Evolutionary conservation across 2,797 vertebrate species (phyloP).

Genomic region (Tadarida brasiliensis): DNA sequence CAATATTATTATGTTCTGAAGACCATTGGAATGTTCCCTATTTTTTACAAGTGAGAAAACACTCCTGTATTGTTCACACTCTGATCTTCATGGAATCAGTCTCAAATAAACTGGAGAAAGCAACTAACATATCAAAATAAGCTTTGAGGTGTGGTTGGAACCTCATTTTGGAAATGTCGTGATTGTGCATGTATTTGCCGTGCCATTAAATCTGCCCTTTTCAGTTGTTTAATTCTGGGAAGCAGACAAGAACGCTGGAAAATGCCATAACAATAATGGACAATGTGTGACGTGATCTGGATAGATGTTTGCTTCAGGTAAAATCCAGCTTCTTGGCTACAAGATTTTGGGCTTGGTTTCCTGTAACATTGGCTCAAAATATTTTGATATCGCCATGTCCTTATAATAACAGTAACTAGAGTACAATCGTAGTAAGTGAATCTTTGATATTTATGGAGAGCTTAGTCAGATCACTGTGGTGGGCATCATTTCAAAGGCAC

Average conservation of each 20-base stretch:
- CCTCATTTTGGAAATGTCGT: not conserved
- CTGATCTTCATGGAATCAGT: not conserved
- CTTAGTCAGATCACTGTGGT: not conserved
- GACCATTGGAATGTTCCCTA: not conserved
- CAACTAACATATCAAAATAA: not conserved
- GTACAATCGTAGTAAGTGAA: not conserved
- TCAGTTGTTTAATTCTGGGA: conserved; percentile 28
- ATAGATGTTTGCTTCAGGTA: conserved; percentile 30
- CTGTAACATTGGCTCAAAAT: conserved; percentile 48
- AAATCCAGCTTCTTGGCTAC: conserved; percentile 58
- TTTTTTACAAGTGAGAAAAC: not conserved
- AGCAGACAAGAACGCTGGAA: conserved; percentile 16
- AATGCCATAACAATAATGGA: conserved; percentile 47
- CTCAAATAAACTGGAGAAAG: not conserved
- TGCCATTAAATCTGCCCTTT: conserved; percentile 22
- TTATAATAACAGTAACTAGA: not conserved
- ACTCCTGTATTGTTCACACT: not conserved
- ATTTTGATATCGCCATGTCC: conserved; percentile 67
- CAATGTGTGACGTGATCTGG: not conserved
- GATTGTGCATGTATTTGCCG: not conserved
- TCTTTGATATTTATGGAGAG: not conserved
- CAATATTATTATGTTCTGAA: not conserved
- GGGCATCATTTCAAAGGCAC: not conserved
- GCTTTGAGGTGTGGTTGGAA: not conserved
- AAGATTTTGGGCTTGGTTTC: conserved; percentile 67